Percentiles rank a stretch among this genome's conserved stretches.
These are phyloP conservation scores for Apomyelois bistriatella DNA, from an alignment of 2,888 invertebrate genomes.

Conservation along the genomic window DNA sequence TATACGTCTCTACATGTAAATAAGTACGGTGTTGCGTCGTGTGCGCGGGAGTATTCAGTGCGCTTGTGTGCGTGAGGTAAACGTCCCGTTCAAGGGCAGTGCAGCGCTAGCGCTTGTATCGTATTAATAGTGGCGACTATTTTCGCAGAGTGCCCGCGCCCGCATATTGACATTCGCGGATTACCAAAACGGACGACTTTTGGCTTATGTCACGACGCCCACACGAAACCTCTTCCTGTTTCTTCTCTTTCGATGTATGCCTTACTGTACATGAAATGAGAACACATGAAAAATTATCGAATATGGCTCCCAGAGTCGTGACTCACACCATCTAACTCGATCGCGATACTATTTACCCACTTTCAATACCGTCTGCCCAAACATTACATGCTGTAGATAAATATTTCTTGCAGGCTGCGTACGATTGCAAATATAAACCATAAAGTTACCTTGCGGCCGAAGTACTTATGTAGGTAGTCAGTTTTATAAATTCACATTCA, in stretches of 20 bases:
- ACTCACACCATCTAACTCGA: constrained; percentile 14
- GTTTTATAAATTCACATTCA: too few species aligned
- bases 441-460: neutral
- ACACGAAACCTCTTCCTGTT: constrained; percentile 30
- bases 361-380: constrained; percentile 17
- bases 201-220: constrained; percentile 47
- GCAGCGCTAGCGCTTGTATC: constrained; percentile 71
- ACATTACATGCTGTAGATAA: neutral
- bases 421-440: too few species aligned
- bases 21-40: constrained; percentile 18
- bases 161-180: constrained; percentile 72
- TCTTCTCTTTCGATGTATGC: constrained; percentile 16
- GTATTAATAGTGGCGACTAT: constrained; percentile 78
- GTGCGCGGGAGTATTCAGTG: constrained; percentile 37
- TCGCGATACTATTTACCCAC: constrained; percentile 20
- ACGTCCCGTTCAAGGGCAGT: constrained; percentile 77
- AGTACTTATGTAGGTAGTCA: too few species aligned
- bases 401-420: neutral
- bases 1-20: constrained; percentile 22
- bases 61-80: constrained; percentile 70
- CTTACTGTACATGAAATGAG: neutral
- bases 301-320: constrained; percentile 1
- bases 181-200: constrained; percentile 47
- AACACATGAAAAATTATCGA: neutral
- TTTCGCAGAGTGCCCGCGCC: constrained; percentile 52